phyloP scores from a whole-genome alignment of 2,888 invertebrate genomes.

The Sarcophaga rosellei region DNA sequence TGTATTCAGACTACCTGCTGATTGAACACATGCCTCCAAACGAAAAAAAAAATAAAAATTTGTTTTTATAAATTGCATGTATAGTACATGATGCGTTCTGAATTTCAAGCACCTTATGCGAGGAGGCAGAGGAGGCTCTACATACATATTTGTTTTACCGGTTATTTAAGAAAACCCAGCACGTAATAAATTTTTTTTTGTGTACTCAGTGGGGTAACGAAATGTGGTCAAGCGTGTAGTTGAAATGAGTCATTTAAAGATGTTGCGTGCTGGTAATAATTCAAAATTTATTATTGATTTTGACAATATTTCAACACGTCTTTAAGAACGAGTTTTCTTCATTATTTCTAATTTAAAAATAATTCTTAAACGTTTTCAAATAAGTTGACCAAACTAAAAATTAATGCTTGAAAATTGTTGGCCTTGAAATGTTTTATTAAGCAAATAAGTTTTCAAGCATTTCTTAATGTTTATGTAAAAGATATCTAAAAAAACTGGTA shows the following conservation, averaged over 20 bases:
- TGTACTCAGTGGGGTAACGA: background rate
- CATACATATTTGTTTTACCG: background rate
- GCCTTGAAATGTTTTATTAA: too few relatives aligned
- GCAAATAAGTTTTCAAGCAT: too few relatives aligned
- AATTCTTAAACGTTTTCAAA: too few relatives aligned
- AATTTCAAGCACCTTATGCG: conserved; percentile 9
- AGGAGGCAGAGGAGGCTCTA: conserved; percentile 2
- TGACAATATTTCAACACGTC: background rate
- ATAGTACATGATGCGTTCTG: conserved; percentile 25
- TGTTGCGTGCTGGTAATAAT: conserved; percentile 1
- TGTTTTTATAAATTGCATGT: conserved; percentile 43
- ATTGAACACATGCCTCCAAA: background rate
- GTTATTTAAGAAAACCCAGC: conserved; percentile 18
- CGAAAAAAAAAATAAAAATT: background rate
- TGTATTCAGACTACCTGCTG: background rate
- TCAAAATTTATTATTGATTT: background rate
- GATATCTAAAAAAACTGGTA: background rate
- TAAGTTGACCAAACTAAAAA: too few relatives aligned
- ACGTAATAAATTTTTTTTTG: conserved; percentile 39
- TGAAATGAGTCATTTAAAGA: conserved; percentile 5
- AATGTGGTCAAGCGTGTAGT: conserved; percentile 21
- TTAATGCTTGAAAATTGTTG: too few relatives aligned
- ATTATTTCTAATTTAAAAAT: too few relatives aligned
- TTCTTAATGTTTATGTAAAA: too few relatives aligned
- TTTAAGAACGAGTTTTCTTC: too few relatives aligned